A percentile compares a stretch with the other conserved stretches of the same genome.
These are phyloP conservation scores for Petrolisthes cinctipes DNA, from an alignment of 2,888 invertebrate genomes.

Conservation along the genomic window DNA sequence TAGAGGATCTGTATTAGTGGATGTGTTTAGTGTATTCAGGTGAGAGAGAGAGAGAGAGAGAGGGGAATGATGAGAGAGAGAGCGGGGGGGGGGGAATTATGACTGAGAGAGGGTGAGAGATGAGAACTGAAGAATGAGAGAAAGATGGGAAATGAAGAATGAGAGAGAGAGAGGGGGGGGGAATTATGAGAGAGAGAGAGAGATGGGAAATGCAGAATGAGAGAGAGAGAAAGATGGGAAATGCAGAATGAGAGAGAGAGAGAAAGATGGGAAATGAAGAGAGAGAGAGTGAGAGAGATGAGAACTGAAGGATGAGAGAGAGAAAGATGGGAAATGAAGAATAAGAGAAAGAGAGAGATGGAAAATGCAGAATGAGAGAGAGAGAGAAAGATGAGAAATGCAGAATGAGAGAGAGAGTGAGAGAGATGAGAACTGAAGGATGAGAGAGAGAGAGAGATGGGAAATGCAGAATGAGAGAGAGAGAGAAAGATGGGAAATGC, in stretches of 20 bases:
- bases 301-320: not conserved
- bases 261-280: not conserved
- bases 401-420: not conserved
- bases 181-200: not conserved
- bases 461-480: not conserved
- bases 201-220: not conserved
- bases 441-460: not conserved
- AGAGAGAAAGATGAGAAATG: not conserved
- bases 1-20: too few species aligned
- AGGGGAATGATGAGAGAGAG: not conserved
- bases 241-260: not conserved
- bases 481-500: slow-evolving; percentile 15
- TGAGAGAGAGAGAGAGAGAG: not conserved
- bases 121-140: not conserved
- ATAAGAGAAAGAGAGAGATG: slow-evolving; percentile 2
- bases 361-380: not conserved
- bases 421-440: not conserved
- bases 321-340: not conserved
- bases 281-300: not conserved
- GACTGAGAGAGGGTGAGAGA: not conserved
- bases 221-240: not conserved
- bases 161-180: not conserved
- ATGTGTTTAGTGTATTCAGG: not conserved
- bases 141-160: not conserved
- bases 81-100: not conserved